Evolutionary conservation across 2,113 vertebrate genomes (phyloP).

Genomic region (Mustelus asterias): DNA sequence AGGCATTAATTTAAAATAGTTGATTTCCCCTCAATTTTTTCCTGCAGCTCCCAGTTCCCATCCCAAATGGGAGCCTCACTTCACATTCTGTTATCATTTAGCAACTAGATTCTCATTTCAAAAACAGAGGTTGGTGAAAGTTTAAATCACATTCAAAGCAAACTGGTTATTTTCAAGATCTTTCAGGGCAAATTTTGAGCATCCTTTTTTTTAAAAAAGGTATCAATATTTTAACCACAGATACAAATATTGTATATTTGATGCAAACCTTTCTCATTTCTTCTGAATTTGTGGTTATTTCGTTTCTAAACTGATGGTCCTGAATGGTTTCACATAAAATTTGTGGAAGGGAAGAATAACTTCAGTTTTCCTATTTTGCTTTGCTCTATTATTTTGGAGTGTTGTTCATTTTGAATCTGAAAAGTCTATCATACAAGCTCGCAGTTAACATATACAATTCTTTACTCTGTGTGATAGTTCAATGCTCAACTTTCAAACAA

Average conservation of each 20-base stretch:
- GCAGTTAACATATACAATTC: neutral
- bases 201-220: neutral
- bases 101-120: neutral
- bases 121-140: neutral
- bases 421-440: neutral
- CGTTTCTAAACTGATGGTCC: neutral
- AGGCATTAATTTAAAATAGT: slow-evolving; percentile 40
- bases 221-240: neutral
- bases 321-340: neutral
- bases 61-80: neutral
- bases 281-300: neutral
- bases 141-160: neutral
- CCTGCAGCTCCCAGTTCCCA: neutral
- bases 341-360: neutral
- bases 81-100: neutral
- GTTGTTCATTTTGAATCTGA: neutral
- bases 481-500: neutral
- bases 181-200: neutral
- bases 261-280: neutral
- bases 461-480: neutral
- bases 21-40: slow-evolving; percentile 35
- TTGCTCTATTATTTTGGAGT: neutral
- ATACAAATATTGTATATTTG: neutral
- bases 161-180: neutral
- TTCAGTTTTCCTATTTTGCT: neutral